Base-by-base conservation (phyloP, 1,140 invertebrate species). In the Antheraea mylitta region DNA sequence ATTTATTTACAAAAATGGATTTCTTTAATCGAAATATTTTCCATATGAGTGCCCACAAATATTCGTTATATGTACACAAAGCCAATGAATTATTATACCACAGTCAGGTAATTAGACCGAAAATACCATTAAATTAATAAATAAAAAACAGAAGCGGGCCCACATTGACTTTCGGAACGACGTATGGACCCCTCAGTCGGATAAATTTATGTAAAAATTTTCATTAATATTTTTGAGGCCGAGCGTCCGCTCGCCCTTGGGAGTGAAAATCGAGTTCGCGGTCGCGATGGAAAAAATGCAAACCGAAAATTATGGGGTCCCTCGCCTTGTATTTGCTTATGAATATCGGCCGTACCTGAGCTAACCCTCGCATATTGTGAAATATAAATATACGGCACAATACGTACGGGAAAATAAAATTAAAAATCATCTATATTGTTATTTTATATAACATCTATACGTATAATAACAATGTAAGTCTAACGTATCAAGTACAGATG, bases 161-260 rank as follows among this genome's bases (percentile, higher is more conserved):
- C 85, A 30, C 65, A 85, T 86, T 82, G 82, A 71, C 74, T 80
- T 75, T 81, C 76, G 77, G 69, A 76, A 80, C 78, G 81, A 83
- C 81, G 81, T 80, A 77, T 80, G 81, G 82, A 79, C 80, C 89
- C 89, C 88, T 90, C 85, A 82, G 79, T 86, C 86, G 87, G 86
- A 91, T 91, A 91, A 91, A 91, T 91, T 91, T 91, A 91, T 91
- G 89, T 91, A 91, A 91, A 91, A 91, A 90, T 89, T 91, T 91
- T 91, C 89, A 91, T 91, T 91, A 91, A 91, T 91, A 91, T 91
- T 91, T 91, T 90, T 87, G 87, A 89, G 87, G 84, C 86, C 85
- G 84, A 80, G 77, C 87, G 89, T 80, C 84, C 87, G 85, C 73
- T 82, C 78, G 84, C 89, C 89, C 87, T 84, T 86, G 89, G 89